phyloP scores from a whole-genome alignment of 2,797 vertebrate genomes.

The Clarias pachynema region DNA sequence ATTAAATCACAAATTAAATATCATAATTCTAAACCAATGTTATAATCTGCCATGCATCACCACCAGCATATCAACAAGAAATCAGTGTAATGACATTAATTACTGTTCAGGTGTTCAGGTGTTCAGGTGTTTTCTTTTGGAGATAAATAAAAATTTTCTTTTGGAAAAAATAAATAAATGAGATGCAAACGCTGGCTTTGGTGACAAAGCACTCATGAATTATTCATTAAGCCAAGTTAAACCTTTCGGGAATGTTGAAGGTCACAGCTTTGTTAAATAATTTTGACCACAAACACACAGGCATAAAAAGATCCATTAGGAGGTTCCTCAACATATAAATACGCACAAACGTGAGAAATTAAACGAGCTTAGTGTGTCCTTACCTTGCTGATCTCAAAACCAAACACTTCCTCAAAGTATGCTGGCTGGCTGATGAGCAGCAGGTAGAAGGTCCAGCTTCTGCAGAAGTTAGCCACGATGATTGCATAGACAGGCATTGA shows the following conservation, averaged over 20 bases:
- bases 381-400: conserved; percentile 93
- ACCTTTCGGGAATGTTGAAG: conserved; percentile 46
- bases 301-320: background rate
- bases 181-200: conserved; percentile 44
- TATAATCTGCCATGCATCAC: background rate
- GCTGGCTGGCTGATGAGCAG: conserved; percentile 92
- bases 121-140: conserved; percentile 27
- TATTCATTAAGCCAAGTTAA: conserved; percentile 39
- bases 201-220: conserved; percentile 53
- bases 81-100: conserved; percentile 36
- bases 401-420: conserved; percentile 92
- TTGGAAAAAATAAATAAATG: conserved; percentile 34
- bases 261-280: conserved; percentile 47
- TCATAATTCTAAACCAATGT: background rate
- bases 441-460: conserved; percentile 94
- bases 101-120: background rate
- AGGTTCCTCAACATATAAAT: background rate
- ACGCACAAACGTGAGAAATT: background rate
- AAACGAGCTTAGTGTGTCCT: conserved; percentile 19
- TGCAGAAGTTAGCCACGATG: conserved; percentile 94
- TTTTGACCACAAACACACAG: conserved; percentile 37
- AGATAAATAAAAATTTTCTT: conserved; percentile 3
- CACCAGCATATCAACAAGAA: conserved; percentile 23
- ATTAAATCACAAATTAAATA: background rate
- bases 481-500: conserved; percentile 96